Conservation (phyloP, 1,140 invertebrate genomes). For the Bombus haemorrhoidalis region DNA sequence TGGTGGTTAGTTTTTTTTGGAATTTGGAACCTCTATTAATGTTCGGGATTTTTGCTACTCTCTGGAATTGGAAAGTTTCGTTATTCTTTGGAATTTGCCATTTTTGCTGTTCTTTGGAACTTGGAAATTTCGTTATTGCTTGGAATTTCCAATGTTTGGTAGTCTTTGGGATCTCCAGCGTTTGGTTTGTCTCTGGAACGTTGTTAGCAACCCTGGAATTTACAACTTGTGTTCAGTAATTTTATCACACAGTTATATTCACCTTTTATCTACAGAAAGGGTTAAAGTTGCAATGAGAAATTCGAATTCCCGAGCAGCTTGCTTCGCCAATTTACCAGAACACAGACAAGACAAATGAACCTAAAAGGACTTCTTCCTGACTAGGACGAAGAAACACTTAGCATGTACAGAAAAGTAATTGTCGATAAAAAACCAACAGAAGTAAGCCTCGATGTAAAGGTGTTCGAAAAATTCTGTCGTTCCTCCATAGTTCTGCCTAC, state of each 20-base stretch:
- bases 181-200: no score
- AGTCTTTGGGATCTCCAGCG: neutral
- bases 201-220: no score
- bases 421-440: neutral
- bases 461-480: no score
- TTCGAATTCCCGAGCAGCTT: neutral
- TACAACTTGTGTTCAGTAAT: no score
- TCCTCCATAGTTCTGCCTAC: no score
- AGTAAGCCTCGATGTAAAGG: neutral
- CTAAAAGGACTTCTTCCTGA: constrained; percentile 56
- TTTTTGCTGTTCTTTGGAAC: neutral
- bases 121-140: neutral
- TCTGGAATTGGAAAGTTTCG: no score
- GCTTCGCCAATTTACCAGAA: neutral
- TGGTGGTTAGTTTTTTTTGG: no score
- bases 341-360: neutral
- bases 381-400: constrained; percentile 50
- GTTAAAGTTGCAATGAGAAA: neutral
- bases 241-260: no score
- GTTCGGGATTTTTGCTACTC: no score
- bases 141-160: neutral
- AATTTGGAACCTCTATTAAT: no score
- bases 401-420: neutral
- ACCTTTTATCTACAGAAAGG: neutral
- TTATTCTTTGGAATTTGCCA: neutral